Evolutionary conservation across 2,113 vertebrate genomes (phyloP).

Genomic region (Cinclus cinclus): DNA sequence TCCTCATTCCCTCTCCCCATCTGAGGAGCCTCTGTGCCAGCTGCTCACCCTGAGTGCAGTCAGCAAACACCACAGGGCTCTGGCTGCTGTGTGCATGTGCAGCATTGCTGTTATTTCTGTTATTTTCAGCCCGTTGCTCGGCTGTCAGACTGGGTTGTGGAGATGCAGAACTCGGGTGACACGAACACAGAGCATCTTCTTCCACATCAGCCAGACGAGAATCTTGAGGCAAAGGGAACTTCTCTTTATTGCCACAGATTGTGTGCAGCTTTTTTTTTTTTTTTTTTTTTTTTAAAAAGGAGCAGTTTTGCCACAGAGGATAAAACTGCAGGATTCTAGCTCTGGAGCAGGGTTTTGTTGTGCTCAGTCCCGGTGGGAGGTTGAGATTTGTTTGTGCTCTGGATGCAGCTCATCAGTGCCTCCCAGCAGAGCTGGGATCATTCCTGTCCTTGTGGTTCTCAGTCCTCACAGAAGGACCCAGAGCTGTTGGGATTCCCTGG

Average conservation of each 20-base stretch:
- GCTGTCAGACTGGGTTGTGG: slow-evolving; percentile 1
- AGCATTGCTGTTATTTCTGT: neutral
- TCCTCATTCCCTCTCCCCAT: neutral
- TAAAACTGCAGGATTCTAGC: neutral
- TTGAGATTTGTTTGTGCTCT: neutral
- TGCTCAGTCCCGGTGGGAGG: neutral
- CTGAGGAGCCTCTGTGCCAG: neutral
- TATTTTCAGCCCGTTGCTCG: neutral
- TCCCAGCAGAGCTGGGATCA: neutral
- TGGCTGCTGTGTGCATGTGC: neutral
- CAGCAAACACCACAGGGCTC: neutral
- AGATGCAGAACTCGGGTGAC: neutral
- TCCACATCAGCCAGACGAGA: neutral
- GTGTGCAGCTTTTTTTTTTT: neutral
- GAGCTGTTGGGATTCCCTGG: neutral
- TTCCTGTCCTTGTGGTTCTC: neutral
- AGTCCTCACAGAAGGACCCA: neutral
- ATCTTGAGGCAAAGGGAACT: neutral
- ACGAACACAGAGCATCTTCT: neutral
- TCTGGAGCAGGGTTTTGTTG: neutral
- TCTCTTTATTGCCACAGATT: neutral
- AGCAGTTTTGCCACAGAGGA: neutral
- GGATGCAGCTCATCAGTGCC: neutral
- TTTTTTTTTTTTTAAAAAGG: neutral
- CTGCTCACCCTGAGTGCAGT: neutral